Percentiles rank a stretch among this genome's conserved stretches.
Evolutionary conservation across 2,113 vertebrate species (phyloP).

Genomic region (Callipepla squamata): DNA sequence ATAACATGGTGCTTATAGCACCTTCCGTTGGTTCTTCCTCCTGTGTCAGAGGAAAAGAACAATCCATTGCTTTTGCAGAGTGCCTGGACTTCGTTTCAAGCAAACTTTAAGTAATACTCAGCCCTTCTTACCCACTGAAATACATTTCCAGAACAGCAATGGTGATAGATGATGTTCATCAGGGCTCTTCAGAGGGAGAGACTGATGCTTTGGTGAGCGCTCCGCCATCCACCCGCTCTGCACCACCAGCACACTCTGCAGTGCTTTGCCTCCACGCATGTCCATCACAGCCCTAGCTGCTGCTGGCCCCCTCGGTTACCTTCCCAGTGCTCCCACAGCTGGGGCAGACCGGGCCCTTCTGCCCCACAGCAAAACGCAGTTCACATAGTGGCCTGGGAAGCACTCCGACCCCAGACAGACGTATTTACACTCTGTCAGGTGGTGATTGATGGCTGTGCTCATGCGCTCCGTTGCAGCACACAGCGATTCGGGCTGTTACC

Average conservation of each 20-base stretch:
- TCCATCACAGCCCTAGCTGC: neutral
- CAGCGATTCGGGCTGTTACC: neutral
- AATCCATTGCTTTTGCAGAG: neutral
- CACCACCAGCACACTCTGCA: accelerated
- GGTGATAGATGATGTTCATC: neutral
- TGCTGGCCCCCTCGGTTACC: neutral
- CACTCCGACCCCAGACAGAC: neutral
- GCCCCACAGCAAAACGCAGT: neutral
- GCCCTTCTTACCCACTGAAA: neutral
- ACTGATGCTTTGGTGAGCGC: neutral
- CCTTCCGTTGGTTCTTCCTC: neutral
- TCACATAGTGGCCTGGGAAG: accelerated
- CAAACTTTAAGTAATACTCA: neutral
- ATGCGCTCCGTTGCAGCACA: neutral
- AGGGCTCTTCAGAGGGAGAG: neutral
- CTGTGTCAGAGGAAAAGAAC: neutral
- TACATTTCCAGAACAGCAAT: neutral
- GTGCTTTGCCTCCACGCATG: accelerated
- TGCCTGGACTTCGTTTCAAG: neutral
- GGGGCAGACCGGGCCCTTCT: neutral
- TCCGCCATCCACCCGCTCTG: neutral
- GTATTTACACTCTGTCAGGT: neutral
- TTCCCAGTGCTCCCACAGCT: neutral
- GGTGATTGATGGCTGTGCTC: slow-evolving; percentile 30
- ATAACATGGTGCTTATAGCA: neutral